These are phyloP conservation scores for Agonopterix alstromeriana DNA, from an alignment of 2,888 invertebrate species.

Conservation along the genomic window DNA sequence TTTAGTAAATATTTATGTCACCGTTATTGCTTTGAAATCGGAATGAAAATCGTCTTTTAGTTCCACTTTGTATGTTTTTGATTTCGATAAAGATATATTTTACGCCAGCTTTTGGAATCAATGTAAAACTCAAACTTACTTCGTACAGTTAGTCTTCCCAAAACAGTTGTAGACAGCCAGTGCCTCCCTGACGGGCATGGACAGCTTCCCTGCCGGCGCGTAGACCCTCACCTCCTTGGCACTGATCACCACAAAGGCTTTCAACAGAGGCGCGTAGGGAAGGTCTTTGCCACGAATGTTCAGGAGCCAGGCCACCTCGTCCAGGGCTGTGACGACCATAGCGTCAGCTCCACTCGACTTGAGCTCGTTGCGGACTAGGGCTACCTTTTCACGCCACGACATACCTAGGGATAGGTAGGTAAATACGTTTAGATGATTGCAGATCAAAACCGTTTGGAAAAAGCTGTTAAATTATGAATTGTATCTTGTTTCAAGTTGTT, in stretches of 20 bases:
- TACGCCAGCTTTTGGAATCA: too few relatives aligned
- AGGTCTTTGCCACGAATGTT: constrained; percentile 93
- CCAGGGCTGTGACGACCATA: constrained; percentile 89
- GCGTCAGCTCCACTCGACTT: constrained; percentile 80
- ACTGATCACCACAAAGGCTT: constrained; percentile 84
- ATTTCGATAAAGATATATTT: too few relatives aligned
- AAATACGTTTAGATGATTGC: not conserved
- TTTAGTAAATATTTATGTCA: too few relatives aligned
- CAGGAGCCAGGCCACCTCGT: constrained; percentile 90
- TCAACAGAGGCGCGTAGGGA: constrained; percentile 86
- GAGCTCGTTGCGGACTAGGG: constrained; percentile 80
- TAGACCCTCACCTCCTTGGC: constrained; percentile 81
- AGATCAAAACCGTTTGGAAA: too few relatives aligned
- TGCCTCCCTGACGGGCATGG: constrained; percentile 68
- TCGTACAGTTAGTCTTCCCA: constrained; percentile 74
- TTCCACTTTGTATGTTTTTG: too few relatives aligned
- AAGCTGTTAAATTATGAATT: not conserved
- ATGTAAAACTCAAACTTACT: constrained; percentile 22
- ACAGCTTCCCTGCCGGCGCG: constrained; percentile 81
- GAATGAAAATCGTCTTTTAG: too few relatives aligned
- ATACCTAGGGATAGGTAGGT: constrained; percentile 59
- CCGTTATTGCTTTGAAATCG: too few relatives aligned
- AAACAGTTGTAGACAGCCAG: constrained; percentile 78
- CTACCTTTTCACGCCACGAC: constrained; percentile 86
- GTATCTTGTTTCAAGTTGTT: too few relatives aligned